Base-by-base conservation (phyloP, 2,888 invertebrate genomes). In the Luperina testacea region DNA sequence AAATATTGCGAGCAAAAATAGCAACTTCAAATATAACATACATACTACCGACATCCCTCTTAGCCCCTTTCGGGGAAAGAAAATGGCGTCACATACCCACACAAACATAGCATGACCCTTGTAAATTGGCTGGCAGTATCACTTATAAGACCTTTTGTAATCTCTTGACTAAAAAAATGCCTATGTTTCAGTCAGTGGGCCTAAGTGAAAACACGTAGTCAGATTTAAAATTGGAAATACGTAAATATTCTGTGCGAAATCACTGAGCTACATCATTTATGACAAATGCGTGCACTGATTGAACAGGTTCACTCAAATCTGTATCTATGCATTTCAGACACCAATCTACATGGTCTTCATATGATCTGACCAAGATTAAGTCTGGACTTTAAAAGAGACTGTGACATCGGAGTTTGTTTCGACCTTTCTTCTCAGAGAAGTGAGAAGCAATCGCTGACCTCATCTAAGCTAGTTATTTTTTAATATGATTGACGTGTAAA, bases 1-100 rank as follows among this genome's bases (percentile, higher is more conserved):
- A 80, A 80, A 83, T 84, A 74, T 74, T 64, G 61, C 42, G 63
- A 84, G 78, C 75, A 78, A 82, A 89, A 87, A 89, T 81, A 81
- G 20, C 79, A 72, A 76, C 71, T 77, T 72, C 57, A 70, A 80
- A 80, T 68, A 81, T 80, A 67, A 78, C 67, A 53, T 75, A 73
- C 61, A 8, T 77, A n/a, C 45, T 42, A 75, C 79, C 51, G 57
- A 84, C 75, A 83, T 86, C 65, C 77, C 11, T 83, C 83, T 81
- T 72, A 79, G 72, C 45, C 83, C 65, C 75, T 78, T 78, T 79
- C 48, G 67, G n/a, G 45, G 63, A 77, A 81, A 80, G 72, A 82
- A 85, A 83, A 87, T 72, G 89, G 74, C 72, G 73, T 76, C 80
- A 80, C 80, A 87, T 71, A 83, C 64, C 82, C 71, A 72, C 48